Percentiles rank a stretch among this genome's conserved stretches.
Evolutionary conservation across 2,888 invertebrate genomes (phyloP).

Genomic region (Himalopsyche kuldschensis): DNA sequence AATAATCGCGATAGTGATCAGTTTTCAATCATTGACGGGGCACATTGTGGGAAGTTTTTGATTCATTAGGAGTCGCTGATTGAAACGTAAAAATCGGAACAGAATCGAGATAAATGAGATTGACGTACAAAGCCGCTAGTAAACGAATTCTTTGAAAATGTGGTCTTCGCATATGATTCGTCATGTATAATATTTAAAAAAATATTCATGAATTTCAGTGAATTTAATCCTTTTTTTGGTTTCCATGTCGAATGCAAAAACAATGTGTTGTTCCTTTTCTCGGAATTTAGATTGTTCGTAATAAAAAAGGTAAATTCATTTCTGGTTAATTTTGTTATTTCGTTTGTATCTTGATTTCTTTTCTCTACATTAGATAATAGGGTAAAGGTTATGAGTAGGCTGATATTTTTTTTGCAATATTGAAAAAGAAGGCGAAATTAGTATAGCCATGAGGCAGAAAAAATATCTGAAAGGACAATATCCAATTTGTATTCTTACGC

Average conservation of each 20-base stretch:
- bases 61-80: no score
- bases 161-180: no score
- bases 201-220: neutral
- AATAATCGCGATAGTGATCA: no score
- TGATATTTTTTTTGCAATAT: neutral
- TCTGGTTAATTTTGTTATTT: neutral
- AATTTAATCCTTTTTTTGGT: neutral
- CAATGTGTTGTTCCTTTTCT: neutral
- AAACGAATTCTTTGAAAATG: no score
- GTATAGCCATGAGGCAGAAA: neutral
- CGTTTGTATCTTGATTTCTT: neutral
- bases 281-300: neutral
- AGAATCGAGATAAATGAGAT: no score
- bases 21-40: no score
- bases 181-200: no score
- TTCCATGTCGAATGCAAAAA: neutral
- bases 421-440: neutral
- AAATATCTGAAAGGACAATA: neutral
- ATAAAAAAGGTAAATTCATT: neutral
- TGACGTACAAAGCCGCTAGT: no score
- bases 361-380: neutral
- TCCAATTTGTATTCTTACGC: neutral
- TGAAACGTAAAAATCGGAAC: no score
- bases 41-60: no score
- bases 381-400: neutral